These are phyloP conservation scores for Petrocephalus zakoni DNA, from an alignment of 2,113 vertebrate genomes.

Conservation along the genomic window DNA sequence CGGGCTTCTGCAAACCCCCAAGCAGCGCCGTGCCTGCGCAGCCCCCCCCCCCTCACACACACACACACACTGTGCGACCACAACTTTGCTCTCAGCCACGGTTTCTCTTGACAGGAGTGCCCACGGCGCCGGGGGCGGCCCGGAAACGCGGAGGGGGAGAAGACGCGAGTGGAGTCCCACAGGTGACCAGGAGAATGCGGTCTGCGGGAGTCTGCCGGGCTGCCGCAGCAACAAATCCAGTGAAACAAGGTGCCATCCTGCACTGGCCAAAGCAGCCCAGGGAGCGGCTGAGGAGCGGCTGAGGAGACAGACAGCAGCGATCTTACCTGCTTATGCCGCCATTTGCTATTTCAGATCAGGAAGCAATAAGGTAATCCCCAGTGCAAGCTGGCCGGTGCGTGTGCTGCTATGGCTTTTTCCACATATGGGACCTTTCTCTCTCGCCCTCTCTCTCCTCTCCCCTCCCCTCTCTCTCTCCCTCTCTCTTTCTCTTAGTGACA, in stretches of 20 bases:
- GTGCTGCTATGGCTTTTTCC: conserved; percentile 58
- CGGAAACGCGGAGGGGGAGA: conserved; percentile 16
- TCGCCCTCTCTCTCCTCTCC: conserved; percentile 32
- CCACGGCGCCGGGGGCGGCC: not conserved
- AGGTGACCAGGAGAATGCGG: not conserved
- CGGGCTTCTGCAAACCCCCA: not conserved
- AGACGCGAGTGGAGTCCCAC: not conserved
- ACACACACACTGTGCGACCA: not conserved
- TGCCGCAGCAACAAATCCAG: conserved; percentile 39
- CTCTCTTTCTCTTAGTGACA: conserved; percentile 54
- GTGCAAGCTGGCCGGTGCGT: conserved; percentile 48
- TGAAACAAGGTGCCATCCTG: conserved; percentile 25
- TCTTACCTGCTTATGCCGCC: conserved; percentile 59
- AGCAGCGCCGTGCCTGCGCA: not conserved
- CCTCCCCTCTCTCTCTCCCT: conserved; percentile 30
- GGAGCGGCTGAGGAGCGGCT: not conserved
- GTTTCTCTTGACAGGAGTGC: not conserved
- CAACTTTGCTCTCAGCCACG: conserved; percentile 1
- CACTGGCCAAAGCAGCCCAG: not conserved
- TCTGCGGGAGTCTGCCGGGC: conserved; percentile 27
- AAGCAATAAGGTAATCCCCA: conserved; percentile 58
- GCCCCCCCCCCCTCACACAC: not conserved
- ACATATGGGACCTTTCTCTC: conserved; percentile 59
- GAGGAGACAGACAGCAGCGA: conserved; percentile 24
- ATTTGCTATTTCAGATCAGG: conserved; percentile 51